Percentiles rank a stretch among this genome's conserved stretches.
phyloP scores from a whole-genome alignment of 2,113 vertebrate species.

The Entomyzon cyanotis region DNA sequence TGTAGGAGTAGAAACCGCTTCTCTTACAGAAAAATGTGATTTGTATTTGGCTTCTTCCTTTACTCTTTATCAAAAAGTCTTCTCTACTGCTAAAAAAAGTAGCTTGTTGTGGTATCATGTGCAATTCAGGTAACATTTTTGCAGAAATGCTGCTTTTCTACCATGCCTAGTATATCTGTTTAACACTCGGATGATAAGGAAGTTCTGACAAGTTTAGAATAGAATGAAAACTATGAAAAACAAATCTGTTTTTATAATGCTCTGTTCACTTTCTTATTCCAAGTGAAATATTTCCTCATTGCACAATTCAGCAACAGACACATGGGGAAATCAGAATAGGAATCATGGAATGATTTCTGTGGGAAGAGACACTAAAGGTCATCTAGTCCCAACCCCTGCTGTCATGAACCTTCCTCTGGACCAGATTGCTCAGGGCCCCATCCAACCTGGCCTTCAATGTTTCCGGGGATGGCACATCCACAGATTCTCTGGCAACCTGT shows the following conservation, averaged over 20 bases:
- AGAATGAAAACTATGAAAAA: slow-evolving; percentile 6
- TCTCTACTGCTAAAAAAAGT: neutral
- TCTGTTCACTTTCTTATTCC: neutral
- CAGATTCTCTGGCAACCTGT: neutral
- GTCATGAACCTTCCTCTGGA: neutral
- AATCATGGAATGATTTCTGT: neutral
- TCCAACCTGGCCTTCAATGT: neutral
- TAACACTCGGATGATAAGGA: neutral
- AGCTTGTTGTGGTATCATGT: neutral
- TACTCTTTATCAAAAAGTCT: neutral
- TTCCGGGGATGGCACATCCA: neutral
- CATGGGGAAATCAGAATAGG: neutral
- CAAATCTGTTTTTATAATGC: neutral
- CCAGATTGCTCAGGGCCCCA: neutral
- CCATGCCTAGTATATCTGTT: neutral
- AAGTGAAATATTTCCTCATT: neutral
- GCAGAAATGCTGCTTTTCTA: neutral
- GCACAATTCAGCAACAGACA: neutral
- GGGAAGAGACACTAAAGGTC: neutral
- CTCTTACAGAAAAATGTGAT: neutral
- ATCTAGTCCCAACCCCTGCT: rapidly evolving
- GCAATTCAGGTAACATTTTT: slow-evolving; percentile 11
- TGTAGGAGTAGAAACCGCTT: neutral
- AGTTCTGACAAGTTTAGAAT: slow-evolving; percentile 2
- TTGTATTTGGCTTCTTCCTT: neutral